Evolutionary conservation across 2,797 vertebrate genomes (phyloP).

Genomic region (Lacerta bilineata): DNA sequence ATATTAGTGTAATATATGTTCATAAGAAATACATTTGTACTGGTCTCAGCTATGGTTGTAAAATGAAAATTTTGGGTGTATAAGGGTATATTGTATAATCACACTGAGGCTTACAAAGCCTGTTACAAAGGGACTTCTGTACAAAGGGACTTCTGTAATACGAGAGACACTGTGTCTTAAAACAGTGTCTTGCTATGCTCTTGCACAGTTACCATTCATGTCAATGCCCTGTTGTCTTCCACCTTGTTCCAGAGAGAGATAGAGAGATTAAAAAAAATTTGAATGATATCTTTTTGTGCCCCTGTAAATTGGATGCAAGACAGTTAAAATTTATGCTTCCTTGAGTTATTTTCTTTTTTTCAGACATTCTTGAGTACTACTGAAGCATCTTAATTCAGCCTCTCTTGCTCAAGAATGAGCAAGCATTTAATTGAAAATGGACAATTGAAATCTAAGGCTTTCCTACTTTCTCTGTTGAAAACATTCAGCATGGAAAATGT

Average conservation of each 20-base stretch:
- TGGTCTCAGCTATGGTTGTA: background rate
- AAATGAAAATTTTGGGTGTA: background rate
- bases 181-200: background rate
- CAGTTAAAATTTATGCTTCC: background rate
- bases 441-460: background rate
- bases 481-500: background rate
- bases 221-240: background rate
- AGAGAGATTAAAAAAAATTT: too few species aligned
- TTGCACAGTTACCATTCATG: background rate
- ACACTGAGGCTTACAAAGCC: background rate
- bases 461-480: background rate
- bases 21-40: background rate
- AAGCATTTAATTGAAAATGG: background rate
- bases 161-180: background rate
- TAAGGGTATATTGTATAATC: background rate
- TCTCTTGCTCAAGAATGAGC: background rate
- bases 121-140: background rate
- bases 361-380: background rate
- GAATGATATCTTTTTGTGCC: background rate
- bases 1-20: background rate
- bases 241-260: background rate
- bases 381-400: slow-evolving; percentile 2
- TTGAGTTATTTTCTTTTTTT: background rate
- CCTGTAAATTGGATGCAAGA: background rate
- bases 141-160: background rate